phyloP scores from a whole-genome alignment of 2,797 vertebrate genomes.

The Apogon talboti region DNA sequence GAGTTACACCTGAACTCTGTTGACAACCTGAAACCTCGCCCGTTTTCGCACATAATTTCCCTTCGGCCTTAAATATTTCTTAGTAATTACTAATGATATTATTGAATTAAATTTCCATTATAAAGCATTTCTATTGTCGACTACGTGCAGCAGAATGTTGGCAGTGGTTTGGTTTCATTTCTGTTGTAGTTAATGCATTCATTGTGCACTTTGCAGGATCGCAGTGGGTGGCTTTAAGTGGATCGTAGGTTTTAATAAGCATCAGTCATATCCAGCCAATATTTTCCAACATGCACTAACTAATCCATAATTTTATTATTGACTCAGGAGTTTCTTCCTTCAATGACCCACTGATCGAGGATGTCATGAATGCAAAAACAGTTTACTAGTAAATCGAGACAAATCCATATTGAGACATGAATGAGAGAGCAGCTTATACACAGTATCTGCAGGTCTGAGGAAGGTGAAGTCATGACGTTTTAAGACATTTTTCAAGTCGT shows the following conservation, averaged over 20 bases:
- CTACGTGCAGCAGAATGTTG: conserved; percentile 14
- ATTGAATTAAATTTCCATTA: not conserved
- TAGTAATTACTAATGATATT: conserved; percentile 20
- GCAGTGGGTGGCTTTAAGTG: not conserved
- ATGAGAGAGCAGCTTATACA: too few relatives aligned
- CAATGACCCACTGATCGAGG: too few relatives aligned
- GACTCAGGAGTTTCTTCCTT: too few relatives aligned
- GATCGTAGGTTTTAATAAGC: not conserved
- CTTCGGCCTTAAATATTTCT: conserved; percentile 2
- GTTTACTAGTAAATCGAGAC: too few relatives aligned
- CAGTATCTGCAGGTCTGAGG: too few relatives aligned
- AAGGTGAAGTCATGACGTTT: too few relatives aligned
- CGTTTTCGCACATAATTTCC: conserved; percentile 4
- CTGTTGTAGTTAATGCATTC: conserved; percentile 15
- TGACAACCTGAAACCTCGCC: conserved; percentile 14
- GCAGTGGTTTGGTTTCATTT: conserved; percentile 1
- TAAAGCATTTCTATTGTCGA: conserved; percentile 25
- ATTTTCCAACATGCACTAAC: too few relatives aligned
- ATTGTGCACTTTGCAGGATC: conserved; percentile 13
- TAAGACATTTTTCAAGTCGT: too few relatives aligned
- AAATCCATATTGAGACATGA: too few relatives aligned
- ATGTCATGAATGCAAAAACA: too few relatives aligned
- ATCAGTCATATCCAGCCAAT: too few relatives aligned
- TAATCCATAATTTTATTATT: too few relatives aligned
- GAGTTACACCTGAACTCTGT: conserved; percentile 33